Conservation (phyloP, 2,888 invertebrate genomes). For the Acrocyrtus sp. region DNA sequence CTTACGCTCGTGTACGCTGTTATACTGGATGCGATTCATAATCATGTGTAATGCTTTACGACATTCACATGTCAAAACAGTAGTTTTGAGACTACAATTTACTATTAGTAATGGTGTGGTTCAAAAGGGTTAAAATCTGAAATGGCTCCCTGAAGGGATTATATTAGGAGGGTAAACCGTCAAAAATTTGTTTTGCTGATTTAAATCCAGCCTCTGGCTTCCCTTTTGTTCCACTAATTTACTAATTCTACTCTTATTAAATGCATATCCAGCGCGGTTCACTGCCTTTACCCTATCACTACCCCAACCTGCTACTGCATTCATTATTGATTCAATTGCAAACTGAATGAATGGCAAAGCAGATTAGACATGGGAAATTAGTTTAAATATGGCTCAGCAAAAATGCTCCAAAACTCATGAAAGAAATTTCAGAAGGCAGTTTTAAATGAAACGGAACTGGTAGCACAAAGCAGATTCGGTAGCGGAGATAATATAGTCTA, state of each 20-base stretch:
- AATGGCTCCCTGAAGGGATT: slow-evolving; percentile 54
- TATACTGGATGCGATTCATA: too few relatives aligned
- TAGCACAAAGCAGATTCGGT: too few relatives aligned
- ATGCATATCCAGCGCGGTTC: too few relatives aligned
- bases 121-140: slow-evolving; percentile 49
- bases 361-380: slow-evolving; percentile 41
- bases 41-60: neutral
- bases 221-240: slow-evolving; percentile 42
- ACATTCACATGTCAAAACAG: slow-evolving; percentile 41
- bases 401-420: too few relatives aligned
- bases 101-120: slow-evolving; percentile 43
- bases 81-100: slow-evolving; percentile 31
- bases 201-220: slow-evolving; percentile 36
- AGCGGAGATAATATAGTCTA: too few relatives aligned
- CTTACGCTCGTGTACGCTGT: too few relatives aligned
- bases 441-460: too few relatives aligned
- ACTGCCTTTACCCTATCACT: too few relatives aligned
- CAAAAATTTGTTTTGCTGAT: slow-evolving; percentile 43
- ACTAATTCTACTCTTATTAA: slow-evolving; percentile 36
- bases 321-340: too few relatives aligned
- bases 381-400: too few relatives aligned
- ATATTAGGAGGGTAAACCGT: slow-evolving; percentile 34
- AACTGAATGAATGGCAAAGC: slow-evolving; percentile 17
- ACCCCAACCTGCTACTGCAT: too few relatives aligned
- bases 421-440: too few relatives aligned